phyloP scores from a whole-genome alignment of 2,113 vertebrate species.

The Zootoca vivipara region DNA sequence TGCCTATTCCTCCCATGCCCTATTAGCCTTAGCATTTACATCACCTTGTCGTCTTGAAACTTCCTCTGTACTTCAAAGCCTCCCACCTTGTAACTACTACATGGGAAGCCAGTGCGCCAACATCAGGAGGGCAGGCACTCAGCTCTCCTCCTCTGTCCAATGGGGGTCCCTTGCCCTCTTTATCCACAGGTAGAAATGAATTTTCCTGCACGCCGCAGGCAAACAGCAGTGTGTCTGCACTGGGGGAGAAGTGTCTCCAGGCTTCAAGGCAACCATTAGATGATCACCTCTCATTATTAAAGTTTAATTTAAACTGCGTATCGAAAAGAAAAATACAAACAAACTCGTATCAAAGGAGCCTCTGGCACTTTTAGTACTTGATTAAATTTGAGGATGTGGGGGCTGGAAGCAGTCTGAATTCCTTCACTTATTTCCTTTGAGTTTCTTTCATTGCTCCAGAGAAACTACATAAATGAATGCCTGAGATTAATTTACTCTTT shows the following conservation, averaged over 20 bases:
- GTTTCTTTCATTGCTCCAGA: neutral
- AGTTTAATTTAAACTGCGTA: constrained; percentile 63
- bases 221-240: fast-evolving
- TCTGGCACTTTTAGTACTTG: constrained; percentile 43
- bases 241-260: fast-evolving
- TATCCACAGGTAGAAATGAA: neutral
- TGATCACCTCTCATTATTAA: constrained; percentile 48
- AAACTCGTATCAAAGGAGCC: constrained; percentile 60
- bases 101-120: neutral
- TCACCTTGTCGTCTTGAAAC: neutral
- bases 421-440: constrained; percentile 50
- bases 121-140: neutral
- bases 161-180: neutral
- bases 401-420: constrained; percentile 24
- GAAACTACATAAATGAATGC: constrained; percentile 9
- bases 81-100: neutral
- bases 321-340: constrained; percentile 65
- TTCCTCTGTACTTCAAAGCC: neutral
- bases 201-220: neutral
- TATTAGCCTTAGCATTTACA: neutral
- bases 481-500: constrained; percentile 1
- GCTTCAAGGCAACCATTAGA: neutral
- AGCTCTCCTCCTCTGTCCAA: too few species aligned
- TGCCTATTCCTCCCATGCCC: neutral
- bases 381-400: constrained; percentile 55